Evolutionary conservation across 2,888 invertebrate species (phyloP).

Genomic region (Drosophila birchii): DNA sequence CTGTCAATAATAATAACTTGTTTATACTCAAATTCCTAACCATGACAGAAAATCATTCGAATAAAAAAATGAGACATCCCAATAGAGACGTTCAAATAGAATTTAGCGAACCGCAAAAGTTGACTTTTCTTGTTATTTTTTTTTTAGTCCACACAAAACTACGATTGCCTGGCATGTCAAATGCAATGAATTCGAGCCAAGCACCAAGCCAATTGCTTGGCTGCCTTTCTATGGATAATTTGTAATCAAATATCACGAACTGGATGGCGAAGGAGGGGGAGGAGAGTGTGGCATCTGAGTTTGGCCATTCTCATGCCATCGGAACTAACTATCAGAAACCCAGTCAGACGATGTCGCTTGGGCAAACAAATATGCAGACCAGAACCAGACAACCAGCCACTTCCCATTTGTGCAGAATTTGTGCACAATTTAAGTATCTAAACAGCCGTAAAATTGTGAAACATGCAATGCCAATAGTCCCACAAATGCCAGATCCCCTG

Average conservation of each 20-base stretch:
- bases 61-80: slow-evolving; percentile 2
- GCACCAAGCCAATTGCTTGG: slow-evolving; percentile 31
- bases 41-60: slow-evolving; percentile 17
- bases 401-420: slow-evolving; percentile 57
- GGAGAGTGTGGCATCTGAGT: slow-evolving; percentile 4
- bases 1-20: neutral
- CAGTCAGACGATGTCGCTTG: slow-evolving; percentile 27
- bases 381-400: slow-evolving; percentile 25
- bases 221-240: slow-evolving; percentile 65
- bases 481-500: slow-evolving; percentile 34
- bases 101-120: slow-evolving; percentile 60
- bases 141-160: slow-evolving; percentile 66
- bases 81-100: slow-evolving; percentile 50
- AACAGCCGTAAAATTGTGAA: slow-evolving; percentile 65
- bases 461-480: slow-evolving; percentile 46
- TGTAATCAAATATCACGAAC: slow-evolving; percentile 79
- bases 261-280: neutral
- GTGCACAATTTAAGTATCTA: slow-evolving; percentile 78
- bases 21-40: neutral
- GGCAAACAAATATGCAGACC: slow-evolving; percentile 43
- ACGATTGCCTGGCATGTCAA: slow-evolving; percentile 72
- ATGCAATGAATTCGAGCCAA: slow-evolving; percentile 67
- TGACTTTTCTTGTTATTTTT: slow-evolving; percentile 63
- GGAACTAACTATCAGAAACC: slow-evolving; percentile 5
- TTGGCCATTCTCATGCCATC: slow-evolving; percentile 13